Evolutionary conservation across 2,113 vertebrate species (phyloP).

Genomic region (Agapornis roseicollis): DNA sequence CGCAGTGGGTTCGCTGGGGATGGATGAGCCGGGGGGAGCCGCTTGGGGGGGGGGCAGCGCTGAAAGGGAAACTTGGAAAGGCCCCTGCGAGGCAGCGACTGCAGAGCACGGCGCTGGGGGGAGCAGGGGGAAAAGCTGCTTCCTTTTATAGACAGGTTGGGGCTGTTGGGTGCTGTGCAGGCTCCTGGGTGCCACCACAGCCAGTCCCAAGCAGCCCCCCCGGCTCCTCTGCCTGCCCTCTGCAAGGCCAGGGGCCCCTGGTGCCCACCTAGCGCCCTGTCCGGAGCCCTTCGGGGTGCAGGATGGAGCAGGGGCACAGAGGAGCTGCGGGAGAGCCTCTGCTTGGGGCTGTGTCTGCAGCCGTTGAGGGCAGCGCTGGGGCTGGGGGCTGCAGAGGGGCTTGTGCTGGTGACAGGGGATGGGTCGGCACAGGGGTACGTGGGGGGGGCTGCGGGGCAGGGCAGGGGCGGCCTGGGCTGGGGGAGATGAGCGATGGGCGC

Average conservation of each 20-base stretch:
- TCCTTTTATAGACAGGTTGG: slow-evolving; percentile 70
- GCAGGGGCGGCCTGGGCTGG: no score
- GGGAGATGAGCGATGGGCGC: accelerated
- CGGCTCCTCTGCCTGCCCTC: not conserved
- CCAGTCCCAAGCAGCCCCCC: not conserved
- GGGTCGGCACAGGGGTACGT: not conserved
- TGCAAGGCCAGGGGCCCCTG: accelerated
- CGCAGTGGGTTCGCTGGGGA: no score
- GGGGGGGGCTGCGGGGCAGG: not conserved
- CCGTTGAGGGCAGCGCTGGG: not conserved
- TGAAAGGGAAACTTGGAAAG: slow-evolving; percentile 5
- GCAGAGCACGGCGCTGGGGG: not conserved
- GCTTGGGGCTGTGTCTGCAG: accelerated
- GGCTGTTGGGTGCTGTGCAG: not conserved
- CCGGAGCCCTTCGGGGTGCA: accelerated
- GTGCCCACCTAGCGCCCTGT: not conserved
- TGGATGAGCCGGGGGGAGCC: no score
- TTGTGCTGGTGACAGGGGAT: accelerated
- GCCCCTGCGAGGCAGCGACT: not conserved
- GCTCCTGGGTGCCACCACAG: not conserved
- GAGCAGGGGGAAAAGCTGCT: not conserved
- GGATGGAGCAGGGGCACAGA: accelerated
- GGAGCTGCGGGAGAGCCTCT: accelerated
- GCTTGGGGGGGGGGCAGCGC: no score
- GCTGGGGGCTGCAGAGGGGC: not conserved